Percentiles rank a stretch among this genome's conserved stretches.
Conservation (phyloP, 2,113 vertebrate genomes). For the Pachycephala philippinensis region DNA sequence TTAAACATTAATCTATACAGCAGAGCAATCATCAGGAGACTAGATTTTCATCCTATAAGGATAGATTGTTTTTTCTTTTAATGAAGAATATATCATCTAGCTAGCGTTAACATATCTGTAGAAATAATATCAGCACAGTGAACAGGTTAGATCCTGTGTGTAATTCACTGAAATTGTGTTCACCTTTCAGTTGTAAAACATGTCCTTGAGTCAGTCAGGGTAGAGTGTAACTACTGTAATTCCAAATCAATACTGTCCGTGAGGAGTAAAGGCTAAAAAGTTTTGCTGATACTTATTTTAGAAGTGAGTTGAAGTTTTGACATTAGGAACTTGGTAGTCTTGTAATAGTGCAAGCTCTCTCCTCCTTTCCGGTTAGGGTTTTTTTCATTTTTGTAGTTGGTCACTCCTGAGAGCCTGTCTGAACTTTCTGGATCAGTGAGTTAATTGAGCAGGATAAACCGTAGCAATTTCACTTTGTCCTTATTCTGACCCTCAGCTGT, state of each 20-base stretch:
- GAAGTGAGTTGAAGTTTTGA: not conserved
- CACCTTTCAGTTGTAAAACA: not conserved
- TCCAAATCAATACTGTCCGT: not conserved
- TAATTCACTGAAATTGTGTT: not conserved
- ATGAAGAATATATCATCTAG: not conserved
- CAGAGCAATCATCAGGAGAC: not conserved
- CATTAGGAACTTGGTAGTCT: not conserved
- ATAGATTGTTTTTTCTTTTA: not conserved
- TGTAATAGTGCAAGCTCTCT: not conserved
- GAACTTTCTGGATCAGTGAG: not conserved
- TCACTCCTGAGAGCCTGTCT: not conserved
- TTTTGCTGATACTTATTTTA: not conserved
- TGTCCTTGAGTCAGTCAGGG: not conserved
- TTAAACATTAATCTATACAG: constrained; percentile 27
- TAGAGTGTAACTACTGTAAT: not conserved
- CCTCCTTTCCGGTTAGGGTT: not conserved
- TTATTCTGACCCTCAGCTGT: not conserved
- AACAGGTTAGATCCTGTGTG: not conserved
- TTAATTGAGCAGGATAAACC: not conserved
- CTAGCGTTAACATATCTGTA: not conserved
- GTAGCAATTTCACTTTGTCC: not conserved
- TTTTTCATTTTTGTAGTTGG: not conserved
- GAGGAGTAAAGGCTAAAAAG: not conserved
- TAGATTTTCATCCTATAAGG: not conserved
- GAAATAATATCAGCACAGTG: not conserved